Percentiles rank a stretch among this genome's conserved stretches.
These are phyloP conservation scores for Schizopygopsis pylzovi DNA, from an alignment of 2,797 vertebrate species.

Conservation along the genomic window DNA sequence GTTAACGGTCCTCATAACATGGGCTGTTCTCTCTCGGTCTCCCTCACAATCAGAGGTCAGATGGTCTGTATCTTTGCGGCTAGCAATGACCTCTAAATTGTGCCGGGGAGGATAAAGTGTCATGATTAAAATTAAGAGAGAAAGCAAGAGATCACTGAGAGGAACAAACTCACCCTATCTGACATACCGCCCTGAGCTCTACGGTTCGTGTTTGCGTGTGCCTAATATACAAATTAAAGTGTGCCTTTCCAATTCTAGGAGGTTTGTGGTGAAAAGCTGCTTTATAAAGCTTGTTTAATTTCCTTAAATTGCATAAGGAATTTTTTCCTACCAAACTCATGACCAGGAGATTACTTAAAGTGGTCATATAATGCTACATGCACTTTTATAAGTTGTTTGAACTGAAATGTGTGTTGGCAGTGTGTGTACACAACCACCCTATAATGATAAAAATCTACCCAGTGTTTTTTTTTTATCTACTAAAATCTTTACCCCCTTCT, in stretches of 20 bases:
- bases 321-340: not conserved
- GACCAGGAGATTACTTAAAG: not conserved
- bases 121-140: conserved; percentile 35
- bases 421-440: no score
- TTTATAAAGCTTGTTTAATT: conserved; percentile 6
- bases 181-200: conserved; percentile 20
- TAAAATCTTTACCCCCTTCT: no score
- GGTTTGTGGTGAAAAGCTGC: not conserved
- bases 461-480: no score
- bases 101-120: conserved; percentile 30
- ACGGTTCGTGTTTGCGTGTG: not conserved
- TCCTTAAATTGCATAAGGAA: not conserved
- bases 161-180: conserved; percentile 32
- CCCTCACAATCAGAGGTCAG: not conserved
- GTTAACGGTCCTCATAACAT: conserved; percentile 10
- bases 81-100: conserved; percentile 33
- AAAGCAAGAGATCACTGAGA: conserved; percentile 6
- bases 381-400: no score
- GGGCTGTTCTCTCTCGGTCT: not conserved
- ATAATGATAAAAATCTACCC: no score
- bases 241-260: not conserved
- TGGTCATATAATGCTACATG: no score
- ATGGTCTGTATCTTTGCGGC: conserved; percentile 1
- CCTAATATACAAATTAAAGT: not conserved
- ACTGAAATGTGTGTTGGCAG: no score